Evolutionary conservation across 2,797 vertebrate genomes (phyloP), one percentile per base, ranked within the genome.

Genomic region (Hyperoplus lanceolatus): DNA sequence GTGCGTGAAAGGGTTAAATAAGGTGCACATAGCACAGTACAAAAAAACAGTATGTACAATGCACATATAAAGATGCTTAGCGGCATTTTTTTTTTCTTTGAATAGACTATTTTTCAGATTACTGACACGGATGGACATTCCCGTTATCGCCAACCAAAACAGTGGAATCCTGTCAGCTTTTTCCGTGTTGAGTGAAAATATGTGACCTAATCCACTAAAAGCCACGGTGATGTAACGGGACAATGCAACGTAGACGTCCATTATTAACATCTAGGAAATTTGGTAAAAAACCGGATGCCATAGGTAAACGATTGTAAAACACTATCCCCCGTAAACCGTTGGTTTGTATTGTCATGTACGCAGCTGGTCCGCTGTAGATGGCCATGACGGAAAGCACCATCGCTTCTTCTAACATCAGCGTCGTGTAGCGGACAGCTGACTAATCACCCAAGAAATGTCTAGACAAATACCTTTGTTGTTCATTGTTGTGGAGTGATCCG

Each of bases 391-490:
- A 29, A 29, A 29, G 29, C 29, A 58, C 75, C 78, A 42, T 80
- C 45, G 73, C 39, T 29, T 8, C 2, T 56, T 73, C 18, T 64
- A 87, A 57, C 81, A 57, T 63, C 79, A 75, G 73, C 83, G 76
- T 51, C 85, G 64, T n/a, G 43, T 14, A 50, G n/a, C 85, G 60
- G 39, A 70, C 79, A 82, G 78, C 64, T 86, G 81, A 70, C 86
- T 64, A 21, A 70, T 15, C 10, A 45, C n/a, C n/a, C 0, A 46
- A 29, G 71, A 48, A 3, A 14, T 6, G 51, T 57, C n/a, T 3
- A 51, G 57, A 41, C 8, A 88, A 79, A 85, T 91, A 96, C 96
- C 96, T 96, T 96, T 96, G 92, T 95, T 96, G 88, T 96, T 96
- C 96, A 96, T 96, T 73, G 87, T 93, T 87, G 79, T 86, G 81